Percentiles rank a stretch among this genome's conserved stretches.
Conservation (phyloP, 2,888 invertebrate genomes). For the Lepidochrysops patricia region DNA sequence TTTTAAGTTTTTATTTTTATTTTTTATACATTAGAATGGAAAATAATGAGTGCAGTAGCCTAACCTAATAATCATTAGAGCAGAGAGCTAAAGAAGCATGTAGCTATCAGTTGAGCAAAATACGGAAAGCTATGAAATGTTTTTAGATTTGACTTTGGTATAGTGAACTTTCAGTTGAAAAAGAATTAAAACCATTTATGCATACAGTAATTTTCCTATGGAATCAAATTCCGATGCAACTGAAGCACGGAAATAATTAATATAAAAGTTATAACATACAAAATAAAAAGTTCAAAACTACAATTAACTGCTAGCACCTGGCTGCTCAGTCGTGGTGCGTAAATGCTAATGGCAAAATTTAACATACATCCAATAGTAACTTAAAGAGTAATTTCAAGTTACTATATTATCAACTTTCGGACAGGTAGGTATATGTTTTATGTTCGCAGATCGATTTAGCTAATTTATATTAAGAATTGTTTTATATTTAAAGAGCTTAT, state of each 20-base stretch:
- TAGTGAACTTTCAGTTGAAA: conserved; percentile 16
- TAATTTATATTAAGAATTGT: conserved; percentile 1
- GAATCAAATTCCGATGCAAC: conserved; percentile 32
- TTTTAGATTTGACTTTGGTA: neutral
- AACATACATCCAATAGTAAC: conserved; percentile 15
- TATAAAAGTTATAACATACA: conserved; percentile 53
- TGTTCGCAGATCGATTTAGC: neutral
- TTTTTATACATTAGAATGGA: neutral
- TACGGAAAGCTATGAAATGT: neutral
- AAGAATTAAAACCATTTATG: neutral
- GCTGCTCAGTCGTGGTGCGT: conserved; percentile 50
- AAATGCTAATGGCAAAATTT: conserved; percentile 26
- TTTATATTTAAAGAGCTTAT: conserved; percentile 4
- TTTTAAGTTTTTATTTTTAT: neutral
- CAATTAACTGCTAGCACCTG: conserved; percentile 35
- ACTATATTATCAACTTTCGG: neutral
- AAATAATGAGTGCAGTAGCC: neutral
- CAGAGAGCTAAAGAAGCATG: neutral
- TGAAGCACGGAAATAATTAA: conserved; percentile 49
- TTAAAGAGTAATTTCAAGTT: neutral
- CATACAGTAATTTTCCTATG: neutral
- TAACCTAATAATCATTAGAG: neutral
- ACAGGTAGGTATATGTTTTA: neutral
- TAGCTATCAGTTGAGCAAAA: neutral
- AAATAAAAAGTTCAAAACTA: conserved; percentile 56